phyloP scores from a whole-genome alignment of 2,113 vertebrate species.

The Zeus faber region DNA sequence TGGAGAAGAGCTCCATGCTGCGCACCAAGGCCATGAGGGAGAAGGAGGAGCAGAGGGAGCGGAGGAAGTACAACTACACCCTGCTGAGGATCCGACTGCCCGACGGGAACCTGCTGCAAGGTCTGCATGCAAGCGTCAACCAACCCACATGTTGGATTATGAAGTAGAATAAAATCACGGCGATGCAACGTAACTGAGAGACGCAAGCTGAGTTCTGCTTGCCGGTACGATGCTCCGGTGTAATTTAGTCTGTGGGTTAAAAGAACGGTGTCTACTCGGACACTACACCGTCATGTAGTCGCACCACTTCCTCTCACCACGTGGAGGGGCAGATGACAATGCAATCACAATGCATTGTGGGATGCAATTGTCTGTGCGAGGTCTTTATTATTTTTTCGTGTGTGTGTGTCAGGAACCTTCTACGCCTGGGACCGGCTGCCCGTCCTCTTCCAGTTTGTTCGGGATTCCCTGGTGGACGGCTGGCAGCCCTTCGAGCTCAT shows the following conservation, averaged over 20 bases:
- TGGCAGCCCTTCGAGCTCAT: constrained; percentile 94
- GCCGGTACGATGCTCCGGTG: too few relatives aligned
- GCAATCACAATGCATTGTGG: too few relatives aligned
- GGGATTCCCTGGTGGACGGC: constrained; percentile 79
- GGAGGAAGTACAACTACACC: constrained; percentile 87
- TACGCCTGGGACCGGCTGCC: constrained; percentile 84
- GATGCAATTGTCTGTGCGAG: background rate
- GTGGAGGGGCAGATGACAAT: too few relatives aligned
- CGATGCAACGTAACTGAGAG: too few relatives aligned
- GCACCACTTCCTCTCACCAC: too few relatives aligned
- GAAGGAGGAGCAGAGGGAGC: constrained; percentile 87
- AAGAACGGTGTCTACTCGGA: too few relatives aligned
- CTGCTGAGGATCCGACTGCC: constrained; percentile 86
- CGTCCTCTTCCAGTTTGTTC: constrained; percentile 80
- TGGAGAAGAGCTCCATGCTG: constrained; percentile 85
- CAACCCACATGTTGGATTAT: background rate
- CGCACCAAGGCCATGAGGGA: constrained; percentile 93
- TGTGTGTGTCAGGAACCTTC: constrained; percentile 81
- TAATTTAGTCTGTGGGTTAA: too few relatives aligned
- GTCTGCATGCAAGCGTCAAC: constrained; percentile 46
- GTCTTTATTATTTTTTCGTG: background rate
- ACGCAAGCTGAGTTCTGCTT: too few relatives aligned
- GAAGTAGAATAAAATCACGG: too few relatives aligned
- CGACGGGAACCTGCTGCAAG: constrained; percentile 88
- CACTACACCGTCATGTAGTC: too few relatives aligned